A percentile compares a stretch with the other conserved stretches of the same genome.
phyloP scores from a whole-genome alignment of 2,113 vertebrate genomes.

The Ciconia stormi region DNA sequence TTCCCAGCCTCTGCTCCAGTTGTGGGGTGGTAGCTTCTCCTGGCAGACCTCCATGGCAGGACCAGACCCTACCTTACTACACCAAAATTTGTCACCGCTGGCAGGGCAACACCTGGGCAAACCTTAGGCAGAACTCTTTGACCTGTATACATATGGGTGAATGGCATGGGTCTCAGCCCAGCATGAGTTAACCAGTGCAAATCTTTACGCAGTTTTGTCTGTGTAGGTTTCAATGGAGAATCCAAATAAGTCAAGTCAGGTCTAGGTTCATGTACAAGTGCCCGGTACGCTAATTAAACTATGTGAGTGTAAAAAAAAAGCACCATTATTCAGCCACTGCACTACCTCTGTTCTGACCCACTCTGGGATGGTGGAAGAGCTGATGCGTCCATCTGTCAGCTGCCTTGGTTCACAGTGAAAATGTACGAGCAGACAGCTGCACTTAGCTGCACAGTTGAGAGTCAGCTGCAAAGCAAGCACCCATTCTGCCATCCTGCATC shows the following conservation, averaged over 20 bases:
- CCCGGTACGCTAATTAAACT: neutral
- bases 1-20: neutral
- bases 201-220: neutral
- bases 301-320: neutral
- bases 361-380: neutral
- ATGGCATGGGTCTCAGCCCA: neutral
- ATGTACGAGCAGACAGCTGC: rapidly evolving
- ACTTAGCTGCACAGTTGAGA: no score
- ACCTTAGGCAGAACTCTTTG: neutral
- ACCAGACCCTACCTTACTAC: neutral
- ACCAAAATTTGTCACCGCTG: neutral
- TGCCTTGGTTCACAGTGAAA: neutral
- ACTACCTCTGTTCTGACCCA: neutral
- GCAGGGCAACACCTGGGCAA: neutral
- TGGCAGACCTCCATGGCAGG: neutral
- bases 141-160: neutral
- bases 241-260: neutral
- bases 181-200: neutral
- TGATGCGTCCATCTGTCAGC: neutral
- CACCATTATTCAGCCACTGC: neutral
- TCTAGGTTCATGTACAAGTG: neutral
- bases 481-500: neutral
- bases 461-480: neutral
- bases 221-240: neutral
- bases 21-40: neutral